Base-by-base conservation (phyloP, 2,888 invertebrate genomes). In the Microchrysa polita region DNA sequence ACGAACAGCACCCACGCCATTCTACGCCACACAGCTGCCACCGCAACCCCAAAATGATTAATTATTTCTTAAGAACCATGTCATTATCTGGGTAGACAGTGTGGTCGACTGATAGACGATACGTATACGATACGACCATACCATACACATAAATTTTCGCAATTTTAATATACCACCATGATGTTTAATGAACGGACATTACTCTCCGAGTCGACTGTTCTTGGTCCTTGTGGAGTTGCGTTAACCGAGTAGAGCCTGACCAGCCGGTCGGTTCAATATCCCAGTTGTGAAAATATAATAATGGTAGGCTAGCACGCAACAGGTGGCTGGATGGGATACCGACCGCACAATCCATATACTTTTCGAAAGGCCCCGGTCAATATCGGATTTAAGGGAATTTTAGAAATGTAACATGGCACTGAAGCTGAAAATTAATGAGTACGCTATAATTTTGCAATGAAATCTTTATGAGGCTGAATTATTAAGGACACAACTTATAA, bases 1-100 rank as follows among this genome's bases (percentile, higher is more conserved):
- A 5, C 48, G 14, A 16, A 10, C 18, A 44, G 34, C 40, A 69
- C 69, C 69, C 40, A 40, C 69, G 20, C 57, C 67, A n/a, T n/a
- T n/a, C n/a, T n/a, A n/a, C n/a, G n/a, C n/a, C n/a, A n/a, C n/a
- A n/a, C n/a, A n/a, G n/a, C n/a, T n/a, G n/a, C n/a, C n/a, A n/a
- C n/a, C 27, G 7, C 27, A 34, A 34, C 27, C 27, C 27, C 27
- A 2, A 34, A 69, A 55, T 69, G 69, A 69, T 69, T 69, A 69
- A 69, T 69, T 69, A 69, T 69, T 69, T 69, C 69, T 69, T 69
- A 69, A 69, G 69, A 55, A 69, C 69, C 40, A 20, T 7, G 18
- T 55, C 40, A 55, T 69, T 69, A 69, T 69, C 55, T 55, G 55
- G 14, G 40, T 55, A 27, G 40, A 67, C 27, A 34, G 69, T 55